Conservation (phyloP, 2,888 invertebrate genomes). For the Leptopilina syphax region DNA sequence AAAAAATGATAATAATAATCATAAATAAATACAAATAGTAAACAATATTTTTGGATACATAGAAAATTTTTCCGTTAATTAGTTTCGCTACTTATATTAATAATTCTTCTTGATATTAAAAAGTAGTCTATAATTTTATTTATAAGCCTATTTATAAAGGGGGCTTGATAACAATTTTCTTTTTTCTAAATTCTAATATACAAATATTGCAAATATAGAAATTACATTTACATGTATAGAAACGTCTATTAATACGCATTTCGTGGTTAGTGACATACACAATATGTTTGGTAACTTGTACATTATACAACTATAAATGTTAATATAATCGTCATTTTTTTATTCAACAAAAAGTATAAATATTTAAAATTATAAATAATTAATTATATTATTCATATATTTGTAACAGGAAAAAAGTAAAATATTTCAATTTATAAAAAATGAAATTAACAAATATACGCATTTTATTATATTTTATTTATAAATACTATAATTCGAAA, state of each 20-base stretch:
- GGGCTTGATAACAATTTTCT: background rate
- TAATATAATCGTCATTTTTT: conserved; percentile 50
- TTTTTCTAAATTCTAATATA: conserved; percentile 28
- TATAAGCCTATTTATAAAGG: background rate
- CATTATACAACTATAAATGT: conserved; percentile 64
- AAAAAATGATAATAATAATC: no score
- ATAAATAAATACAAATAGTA: no score
- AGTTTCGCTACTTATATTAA: conserved; percentile 14
- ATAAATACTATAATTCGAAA: no score
- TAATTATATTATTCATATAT: background rate
- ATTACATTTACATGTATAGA: conserved; percentile 40
- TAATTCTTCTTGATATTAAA: background rate
- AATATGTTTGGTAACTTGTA: conserved; percentile 67
- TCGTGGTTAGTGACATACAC: conserved; percentile 57
- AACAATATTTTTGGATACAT: background rate
- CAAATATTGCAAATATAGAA: conserved; percentile 44
- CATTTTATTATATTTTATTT: no score
- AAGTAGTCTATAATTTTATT: background rate
- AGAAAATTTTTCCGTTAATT: background rate
- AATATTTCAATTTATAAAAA: background rate
- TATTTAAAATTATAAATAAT: background rate
- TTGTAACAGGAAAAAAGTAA: background rate
- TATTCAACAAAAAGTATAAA: no score
- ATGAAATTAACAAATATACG: no score
- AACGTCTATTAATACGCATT: conserved; percentile 29